Percentiles rank a stretch among this genome's conserved stretches.
Evolutionary conservation across 2,113 vertebrate species (phyloP).

Genomic region (Rhadina sibilatrix): DNA sequence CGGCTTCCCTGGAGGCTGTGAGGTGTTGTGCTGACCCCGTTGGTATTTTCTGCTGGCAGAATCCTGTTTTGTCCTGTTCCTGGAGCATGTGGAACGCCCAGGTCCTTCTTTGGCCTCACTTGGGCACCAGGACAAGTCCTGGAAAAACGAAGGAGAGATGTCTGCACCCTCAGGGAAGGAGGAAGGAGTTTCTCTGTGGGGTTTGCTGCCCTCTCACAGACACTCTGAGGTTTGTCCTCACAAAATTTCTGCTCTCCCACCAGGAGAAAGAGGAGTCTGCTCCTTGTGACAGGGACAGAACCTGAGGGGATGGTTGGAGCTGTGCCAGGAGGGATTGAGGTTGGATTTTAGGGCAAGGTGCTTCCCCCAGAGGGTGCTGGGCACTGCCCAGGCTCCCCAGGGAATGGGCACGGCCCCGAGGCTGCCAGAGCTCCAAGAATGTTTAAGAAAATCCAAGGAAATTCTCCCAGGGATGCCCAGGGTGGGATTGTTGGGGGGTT

Average conservation of each 20-base stretch:
- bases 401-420: not conserved
- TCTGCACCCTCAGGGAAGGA: not conserved
- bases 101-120: not conserved
- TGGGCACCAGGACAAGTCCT: not conserved
- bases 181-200: not conserved
- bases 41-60: not conserved
- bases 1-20: not conserved
- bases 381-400: not conserved
- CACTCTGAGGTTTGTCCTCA: not conserved
- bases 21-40: not conserved
- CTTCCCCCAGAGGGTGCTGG: not conserved
- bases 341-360: accelerated
- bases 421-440: not conserved
- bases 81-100: accelerated
- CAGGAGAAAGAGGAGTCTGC: not conserved
- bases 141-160: not conserved
- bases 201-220: not conserved
- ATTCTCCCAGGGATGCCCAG: not conserved
- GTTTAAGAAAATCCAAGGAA: not conserved
- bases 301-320: accelerated
- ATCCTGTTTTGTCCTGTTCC: not conserved
- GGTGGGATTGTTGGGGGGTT: not conserved
- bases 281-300: not conserved
- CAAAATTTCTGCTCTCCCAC: not conserved
- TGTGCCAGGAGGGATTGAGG: not conserved